Evolutionary conservation across 2,113 vertebrate species (phyloP).

Genomic region (Epinephelus moara): DNA sequence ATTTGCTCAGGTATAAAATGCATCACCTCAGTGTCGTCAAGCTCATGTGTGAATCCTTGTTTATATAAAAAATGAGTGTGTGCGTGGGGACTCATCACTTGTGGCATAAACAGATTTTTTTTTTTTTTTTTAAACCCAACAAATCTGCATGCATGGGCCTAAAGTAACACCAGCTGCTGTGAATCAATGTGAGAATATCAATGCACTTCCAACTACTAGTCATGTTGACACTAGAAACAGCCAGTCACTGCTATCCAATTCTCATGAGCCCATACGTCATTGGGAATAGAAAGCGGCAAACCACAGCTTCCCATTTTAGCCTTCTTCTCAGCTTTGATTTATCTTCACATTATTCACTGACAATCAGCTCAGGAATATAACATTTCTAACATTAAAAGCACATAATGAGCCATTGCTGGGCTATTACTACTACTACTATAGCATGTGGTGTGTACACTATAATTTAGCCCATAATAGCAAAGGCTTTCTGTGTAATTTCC

Average conservation of each 20-base stretch:
- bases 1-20: constrained; percentile 8
- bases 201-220: constrained; percentile 26
- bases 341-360: background rate
- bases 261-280: background rate
- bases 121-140: background rate
- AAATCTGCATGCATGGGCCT: constrained; percentile 37
- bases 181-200: constrained; percentile 51
- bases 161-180: constrained; percentile 62
- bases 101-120: constrained; percentile 30
- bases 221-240: constrained; percentile 44
- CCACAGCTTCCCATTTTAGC: background rate
- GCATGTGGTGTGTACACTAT: background rate
- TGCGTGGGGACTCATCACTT: background rate
- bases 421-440: background rate
- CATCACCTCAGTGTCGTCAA: background rate
- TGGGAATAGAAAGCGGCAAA: background rate
- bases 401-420: constrained; percentile 1
- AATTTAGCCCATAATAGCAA: background rate
- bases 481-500: background rate
- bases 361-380: background rate
- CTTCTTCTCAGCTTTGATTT: background rate
- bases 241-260: background rate
- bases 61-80: constrained; percentile 6
- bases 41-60: background rate
- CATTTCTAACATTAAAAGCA: background rate